Evolutionary conservation across 1,140 invertebrate species (phyloP), one percentile per base, ranked within the genome.

Genomic region (Meteorus sp.): DNA sequence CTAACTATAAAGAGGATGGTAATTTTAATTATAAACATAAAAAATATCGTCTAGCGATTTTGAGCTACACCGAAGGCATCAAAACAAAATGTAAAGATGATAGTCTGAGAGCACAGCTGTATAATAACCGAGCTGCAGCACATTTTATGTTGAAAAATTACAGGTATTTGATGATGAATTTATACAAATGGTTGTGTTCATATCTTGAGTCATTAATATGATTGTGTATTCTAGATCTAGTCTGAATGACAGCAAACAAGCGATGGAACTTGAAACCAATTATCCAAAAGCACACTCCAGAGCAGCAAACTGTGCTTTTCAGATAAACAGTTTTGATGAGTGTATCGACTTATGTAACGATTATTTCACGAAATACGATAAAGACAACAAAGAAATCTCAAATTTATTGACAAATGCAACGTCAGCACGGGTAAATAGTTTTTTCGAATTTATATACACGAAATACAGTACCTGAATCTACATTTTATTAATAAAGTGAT

Each of bases 11-110:
- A 79, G 91, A 96, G 48, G 97, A 99, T 83, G 97, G 97, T 1
- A 97, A 98, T 77, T 91, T 94, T 64, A 93, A 97, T 80, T 98
- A 95, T 72, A 95, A 96, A 71, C 85, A 91, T 69, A 97, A 97
- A 74, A 97, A 98, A 68, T 99, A 97, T 77, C 83, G 92, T 63
- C 82, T 94, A 66, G 94, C 96, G 1, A 88, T 97, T 66, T 79
- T 89, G 44, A 86, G 85, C 65, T 98, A 95, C 69, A 93, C 92
- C 1, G 94, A 97, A 80, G 95, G 91, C 1, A 85, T 97, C 22
- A 92, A 91, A 77, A 80, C 85, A 9, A 89, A 89, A 68, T 91
- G 89, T 74, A 81, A 86, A 5, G 84, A 97, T 76, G 68, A 75
- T 3, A 83, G 90, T 63, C 75, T 97, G 0, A 87, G 93, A 75